A percentile compares a stretch with the other conserved stretches of the same genome.
Conservation (phyloP, 1,140 invertebrate species). For the Druon quercuslanigerum region DNA sequence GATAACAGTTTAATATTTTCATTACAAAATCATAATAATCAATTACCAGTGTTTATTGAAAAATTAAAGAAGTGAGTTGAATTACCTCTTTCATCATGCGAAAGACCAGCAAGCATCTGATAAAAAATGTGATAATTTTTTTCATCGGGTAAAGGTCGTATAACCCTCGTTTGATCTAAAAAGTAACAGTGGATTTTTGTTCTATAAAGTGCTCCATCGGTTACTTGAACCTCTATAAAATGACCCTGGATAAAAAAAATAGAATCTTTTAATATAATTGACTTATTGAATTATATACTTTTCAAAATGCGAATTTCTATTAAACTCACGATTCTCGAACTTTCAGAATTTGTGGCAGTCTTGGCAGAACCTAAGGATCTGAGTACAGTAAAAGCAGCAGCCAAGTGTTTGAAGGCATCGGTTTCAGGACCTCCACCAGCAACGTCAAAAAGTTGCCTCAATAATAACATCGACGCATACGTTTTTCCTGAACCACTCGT, state of each 20-base stretch:
- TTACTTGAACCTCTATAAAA: conserved; percentile 97
- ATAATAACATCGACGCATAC: conserved; percentile 92
- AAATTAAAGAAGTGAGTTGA: conserved; percentile 24
- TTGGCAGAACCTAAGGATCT: conserved; percentile 93
- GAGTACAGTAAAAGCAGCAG: conserved; percentile 94
- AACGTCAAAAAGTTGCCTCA: conserved; percentile 93
- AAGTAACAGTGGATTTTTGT: conserved; percentile 98
- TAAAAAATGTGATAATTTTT: conserved; percentile 99
- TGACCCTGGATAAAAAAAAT: conserved; percentile 83
- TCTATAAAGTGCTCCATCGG: conserved; percentile 94
- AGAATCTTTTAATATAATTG: conserved; percentile 9
- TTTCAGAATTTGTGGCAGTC: conserved; percentile 92
- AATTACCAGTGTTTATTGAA: background rate
- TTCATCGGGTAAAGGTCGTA: conserved; percentile 88
- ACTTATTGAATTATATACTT: background rate
- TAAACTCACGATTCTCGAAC: conserved; percentile 90
- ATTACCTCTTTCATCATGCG: conserved; percentile 87
- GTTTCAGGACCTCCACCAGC: conserved; percentile 95
- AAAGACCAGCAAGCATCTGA: conserved; percentile 94
- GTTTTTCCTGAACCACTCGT: conserved; percentile 97
- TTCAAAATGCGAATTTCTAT: background rate
- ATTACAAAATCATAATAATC: background rate
- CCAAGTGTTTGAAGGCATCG: conserved; percentile 96
- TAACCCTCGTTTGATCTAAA: conserved; percentile 93
- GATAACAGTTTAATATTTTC: background rate